Evolutionary conservation across 1,140 invertebrate genomes (phyloP).

Genomic region (Samia ricini): DNA sequence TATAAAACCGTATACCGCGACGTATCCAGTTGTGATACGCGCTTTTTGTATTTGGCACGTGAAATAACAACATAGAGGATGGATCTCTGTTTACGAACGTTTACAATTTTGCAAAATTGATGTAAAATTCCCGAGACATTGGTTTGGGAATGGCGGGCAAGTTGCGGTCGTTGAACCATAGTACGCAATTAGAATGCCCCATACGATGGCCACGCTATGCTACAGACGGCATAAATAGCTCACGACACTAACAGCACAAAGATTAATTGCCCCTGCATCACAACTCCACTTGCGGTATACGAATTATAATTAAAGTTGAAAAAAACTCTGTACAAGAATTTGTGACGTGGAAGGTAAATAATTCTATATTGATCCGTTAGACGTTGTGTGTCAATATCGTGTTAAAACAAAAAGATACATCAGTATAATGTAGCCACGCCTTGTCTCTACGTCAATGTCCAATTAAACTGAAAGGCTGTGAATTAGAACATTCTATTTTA

Average conservation of each 20-base stretch:
- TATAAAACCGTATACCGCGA: no score
- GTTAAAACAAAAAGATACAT: background rate
- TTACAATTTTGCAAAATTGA: constrained; percentile 60
- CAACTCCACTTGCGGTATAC: constrained; percentile 15
- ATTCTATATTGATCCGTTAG: background rate
- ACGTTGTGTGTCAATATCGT: background rate
- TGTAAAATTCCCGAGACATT: constrained; percentile 40
- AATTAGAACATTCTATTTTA: background rate
- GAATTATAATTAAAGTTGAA: background rate
- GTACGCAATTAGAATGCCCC: constrained; percentile 75
- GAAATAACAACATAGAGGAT: no score
- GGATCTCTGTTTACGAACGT: constrained; percentile 15
- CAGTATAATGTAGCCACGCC: background rate
- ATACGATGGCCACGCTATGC: constrained; percentile 56
- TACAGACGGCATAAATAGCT: constrained; percentile 65
- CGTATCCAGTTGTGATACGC: no score
- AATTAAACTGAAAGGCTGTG: background rate
- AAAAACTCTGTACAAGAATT: background rate
- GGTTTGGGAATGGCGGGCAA: constrained; percentile 42
- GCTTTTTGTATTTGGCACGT: no score
- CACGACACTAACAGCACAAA: constrained; percentile 48
- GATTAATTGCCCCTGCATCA: constrained; percentile 57
- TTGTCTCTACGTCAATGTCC: background rate
- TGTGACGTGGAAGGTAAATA: background rate
- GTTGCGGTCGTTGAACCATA: constrained; percentile 65